Percentiles rank a stretch among this genome's conserved stretches.
Conservation (phyloP, 2,888 invertebrate species). For the Aporophyla nigra region DNA sequence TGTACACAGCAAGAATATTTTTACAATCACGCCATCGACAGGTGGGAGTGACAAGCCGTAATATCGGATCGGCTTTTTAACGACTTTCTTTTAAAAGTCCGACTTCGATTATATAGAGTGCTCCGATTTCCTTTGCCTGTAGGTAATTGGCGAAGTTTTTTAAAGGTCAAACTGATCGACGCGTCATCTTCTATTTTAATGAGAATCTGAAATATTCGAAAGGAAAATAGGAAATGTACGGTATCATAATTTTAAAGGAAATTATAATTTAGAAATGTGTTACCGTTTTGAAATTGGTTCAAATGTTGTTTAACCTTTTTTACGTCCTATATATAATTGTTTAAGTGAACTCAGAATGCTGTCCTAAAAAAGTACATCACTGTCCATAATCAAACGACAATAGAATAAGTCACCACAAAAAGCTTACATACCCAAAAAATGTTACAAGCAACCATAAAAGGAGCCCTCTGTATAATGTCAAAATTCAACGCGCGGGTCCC, state of each 20-base stretch:
- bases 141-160: constrained; percentile 62
- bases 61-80: constrained; percentile 77
- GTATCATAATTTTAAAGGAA: no score
- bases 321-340: no score
- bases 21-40: constrained; percentile 85
- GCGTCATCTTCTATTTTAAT: constrained; percentile 59
- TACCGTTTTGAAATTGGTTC: not conserved
- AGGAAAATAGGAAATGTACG: constrained; percentile 1
- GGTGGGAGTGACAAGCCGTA: constrained; percentile 81
- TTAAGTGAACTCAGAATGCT: no score
- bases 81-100: constrained; percentile 77
- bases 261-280: no score
- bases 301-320: no score
- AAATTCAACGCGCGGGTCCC: constrained; percentile 73
- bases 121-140: constrained; percentile 67
- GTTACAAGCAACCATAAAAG: constrained; percentile 5
- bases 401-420: not conserved
- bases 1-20: constrained; percentile 69
- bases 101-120: constrained; percentile 75
- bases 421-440: not conserved
- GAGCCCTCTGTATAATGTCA: constrained; percentile 76
- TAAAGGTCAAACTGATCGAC: constrained; percentile 64
- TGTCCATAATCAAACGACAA: not conserved
- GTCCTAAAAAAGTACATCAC: no score
- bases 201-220: constrained; percentile 50